A percentile compares a stretch with the other conserved stretches of the same genome.
These are phyloP conservation scores for Apantesis nais DNA, from an alignment of 2,888 invertebrate species.

Conservation along the genomic window DNA sequence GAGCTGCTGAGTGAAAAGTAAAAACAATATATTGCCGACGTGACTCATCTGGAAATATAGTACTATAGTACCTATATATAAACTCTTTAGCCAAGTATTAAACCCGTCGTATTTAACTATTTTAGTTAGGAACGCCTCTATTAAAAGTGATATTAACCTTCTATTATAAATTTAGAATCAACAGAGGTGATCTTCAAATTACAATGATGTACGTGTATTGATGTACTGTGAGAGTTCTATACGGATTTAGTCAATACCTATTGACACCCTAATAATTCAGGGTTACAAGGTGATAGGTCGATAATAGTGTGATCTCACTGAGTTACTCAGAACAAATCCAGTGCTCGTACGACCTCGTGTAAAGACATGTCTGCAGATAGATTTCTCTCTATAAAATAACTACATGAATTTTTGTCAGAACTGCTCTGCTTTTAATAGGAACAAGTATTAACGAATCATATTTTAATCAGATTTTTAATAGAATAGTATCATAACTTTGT, in stretches of 20 bases:
- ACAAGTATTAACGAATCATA: too few relatives aligned
- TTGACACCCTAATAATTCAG: constrained; percentile 1
- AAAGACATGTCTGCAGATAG: neutral
- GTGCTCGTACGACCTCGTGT: neutral
- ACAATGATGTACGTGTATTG: neutral
- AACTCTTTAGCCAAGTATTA: neutral
- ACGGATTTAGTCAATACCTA: constrained; percentile 10
- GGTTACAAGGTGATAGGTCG: neutral
- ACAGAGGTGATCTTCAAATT: neutral
- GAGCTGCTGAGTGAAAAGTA: neutral
- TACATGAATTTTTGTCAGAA: neutral
- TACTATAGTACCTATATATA: too few relatives aligned
- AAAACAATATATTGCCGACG: neutral
- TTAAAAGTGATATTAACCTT: neutral
- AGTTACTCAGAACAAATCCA: neutral
- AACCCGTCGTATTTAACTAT: neutral
- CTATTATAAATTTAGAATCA: neutral
- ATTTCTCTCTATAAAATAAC: neutral
- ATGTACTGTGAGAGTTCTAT: neutral
- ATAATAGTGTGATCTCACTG: neutral
- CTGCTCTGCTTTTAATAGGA: too few relatives aligned
- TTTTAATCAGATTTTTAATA: too few relatives aligned
- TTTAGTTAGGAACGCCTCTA: neutral
- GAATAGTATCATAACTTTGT: too few relatives aligned
- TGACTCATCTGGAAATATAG: neutral